A percentile compares a stretch with the other conserved stretches of the same genome.
Evolutionary conservation across 2,113 vertebrate species (phyloP).

Genomic region (Rhabdomys dilectus): DNA sequence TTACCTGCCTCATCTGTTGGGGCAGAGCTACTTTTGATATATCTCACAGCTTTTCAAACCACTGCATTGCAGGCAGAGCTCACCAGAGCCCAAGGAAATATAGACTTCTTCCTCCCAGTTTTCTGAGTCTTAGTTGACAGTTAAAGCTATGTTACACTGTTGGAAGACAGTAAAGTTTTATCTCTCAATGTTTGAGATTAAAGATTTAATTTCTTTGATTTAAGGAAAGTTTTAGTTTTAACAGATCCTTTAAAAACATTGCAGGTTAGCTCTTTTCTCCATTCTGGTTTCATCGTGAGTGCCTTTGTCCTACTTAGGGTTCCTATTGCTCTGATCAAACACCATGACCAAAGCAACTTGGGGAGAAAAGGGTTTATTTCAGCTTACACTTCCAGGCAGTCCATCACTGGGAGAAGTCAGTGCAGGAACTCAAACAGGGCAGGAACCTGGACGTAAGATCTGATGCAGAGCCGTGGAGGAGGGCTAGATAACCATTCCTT

Average conservation of each 20-base stretch:
- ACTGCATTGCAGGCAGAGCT: background rate
- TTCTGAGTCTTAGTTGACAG: background rate
- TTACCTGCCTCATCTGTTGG: background rate
- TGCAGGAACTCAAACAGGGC: background rate
- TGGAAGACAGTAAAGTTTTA: background rate
- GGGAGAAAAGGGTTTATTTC: background rate
- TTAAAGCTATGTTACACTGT: background rate
- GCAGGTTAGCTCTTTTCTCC: background rate
- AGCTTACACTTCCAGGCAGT: background rate
- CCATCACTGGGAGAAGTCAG: background rate
- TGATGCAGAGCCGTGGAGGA: background rate
- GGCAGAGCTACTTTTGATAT: background rate
- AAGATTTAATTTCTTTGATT: background rate
- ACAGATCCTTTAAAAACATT: background rate
- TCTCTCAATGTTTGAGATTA: background rate
- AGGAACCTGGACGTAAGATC: background rate
- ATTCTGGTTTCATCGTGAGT: background rate
- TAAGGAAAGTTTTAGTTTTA: background rate
- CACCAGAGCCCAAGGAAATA: background rate
- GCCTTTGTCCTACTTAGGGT: background rate
- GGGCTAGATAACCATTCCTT: background rate
- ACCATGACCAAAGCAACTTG: background rate
- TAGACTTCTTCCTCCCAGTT: background rate
- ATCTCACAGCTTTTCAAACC: background rate
- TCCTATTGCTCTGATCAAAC: background rate